Base-by-base conservation (phyloP, 1,140 invertebrate species). In the Uloborus diversus region DNA sequence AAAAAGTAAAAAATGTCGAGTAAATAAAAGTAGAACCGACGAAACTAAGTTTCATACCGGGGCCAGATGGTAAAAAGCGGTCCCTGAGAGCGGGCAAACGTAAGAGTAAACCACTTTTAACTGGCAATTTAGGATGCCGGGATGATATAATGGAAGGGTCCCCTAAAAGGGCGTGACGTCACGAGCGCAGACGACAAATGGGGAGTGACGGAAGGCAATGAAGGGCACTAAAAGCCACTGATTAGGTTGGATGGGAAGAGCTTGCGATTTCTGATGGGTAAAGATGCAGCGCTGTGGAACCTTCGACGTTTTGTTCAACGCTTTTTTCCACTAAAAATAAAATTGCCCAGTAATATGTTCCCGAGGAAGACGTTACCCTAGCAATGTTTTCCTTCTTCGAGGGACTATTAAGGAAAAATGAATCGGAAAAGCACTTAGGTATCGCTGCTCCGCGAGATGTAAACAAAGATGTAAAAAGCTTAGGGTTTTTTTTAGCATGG, bases 181-280 rank as follows among this genome's bases (percentile, higher is more conserved):
- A 78, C 59, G 11, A 20, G 47, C 47, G 62, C 23, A 33, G 61
- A 78, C 49, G 73, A 66, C 49, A 78, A 78, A 78, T 65, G 23
- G 25, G 62, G 49, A 65, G 61, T 78, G 73, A 78, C 73, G 73
- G 61, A 25, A 65, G 30, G 17, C 71, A 75, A 75, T 64, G 71
- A 64, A 35, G 71, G 59, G 61, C n/a, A 65, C 73, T 78, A 78
- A 78, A 78, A 78, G 73, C 73, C 73, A 65, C 73, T 78, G 73
- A 78, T 78, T 78, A 78, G 49, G 73, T 78, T 78, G 37, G 73
- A 78, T 28, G 47, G 73, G 11, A 59, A 42, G 49, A 14, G 47
- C 33, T 64, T 27, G 69, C 11, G 28, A 9, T 37, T 27, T 25
- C 20, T 0, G 20, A 53, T 17, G 23, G 49, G 49, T 14, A 3